These are phyloP conservation scores for Brachionus sp. DNA, from an alignment of 1,140 invertebrate genomes.

Conservation along the genomic window DNA sequence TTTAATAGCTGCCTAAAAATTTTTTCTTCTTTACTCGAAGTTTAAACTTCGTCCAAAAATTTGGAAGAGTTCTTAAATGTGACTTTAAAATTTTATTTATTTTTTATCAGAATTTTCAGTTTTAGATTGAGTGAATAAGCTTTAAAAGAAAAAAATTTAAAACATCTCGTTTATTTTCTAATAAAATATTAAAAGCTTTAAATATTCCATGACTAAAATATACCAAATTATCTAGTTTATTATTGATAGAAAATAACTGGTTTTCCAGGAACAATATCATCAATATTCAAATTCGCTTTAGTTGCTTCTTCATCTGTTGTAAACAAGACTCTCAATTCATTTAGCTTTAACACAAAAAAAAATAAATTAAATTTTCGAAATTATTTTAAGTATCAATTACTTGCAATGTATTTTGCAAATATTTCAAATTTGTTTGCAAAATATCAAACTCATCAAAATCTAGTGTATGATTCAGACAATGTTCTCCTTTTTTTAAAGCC, in stretches of 20 bases:
- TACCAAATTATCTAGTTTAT: background rate
- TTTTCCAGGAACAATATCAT: slow-evolving; percentile 38
- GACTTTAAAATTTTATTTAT: too few relatives aligned
- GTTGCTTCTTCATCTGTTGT: slow-evolving; percentile 4
- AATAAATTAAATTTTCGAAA: background rate
- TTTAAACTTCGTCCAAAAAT: too few relatives aligned
- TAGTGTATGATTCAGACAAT: slow-evolving; percentile 31
- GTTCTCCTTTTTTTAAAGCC: background rate
- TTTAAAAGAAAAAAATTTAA: background rate
- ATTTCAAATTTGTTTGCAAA: slow-evolving; percentile 30
- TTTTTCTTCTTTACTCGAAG: too few relatives aligned
- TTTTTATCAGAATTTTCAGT: too few relatives aligned
- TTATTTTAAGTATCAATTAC: background rate
- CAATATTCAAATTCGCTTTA: background rate
- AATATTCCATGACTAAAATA: background rate
- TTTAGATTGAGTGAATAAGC: too few relatives aligned
- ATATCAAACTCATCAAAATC: slow-evolving; percentile 43
- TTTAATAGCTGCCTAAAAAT: too few relatives aligned
- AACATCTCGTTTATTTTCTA: background rate
- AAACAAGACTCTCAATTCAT: slow-evolving; percentile 23
- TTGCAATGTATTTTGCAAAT: slow-evolving; percentile 25
- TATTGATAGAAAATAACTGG: slow-evolving; percentile 40
- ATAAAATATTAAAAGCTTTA: background rate
- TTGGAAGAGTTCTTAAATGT: too few relatives aligned
- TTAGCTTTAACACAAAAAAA: background rate